Conservation (phyloP, 2,888 invertebrate genomes). For the Carcina quercana region DNA sequence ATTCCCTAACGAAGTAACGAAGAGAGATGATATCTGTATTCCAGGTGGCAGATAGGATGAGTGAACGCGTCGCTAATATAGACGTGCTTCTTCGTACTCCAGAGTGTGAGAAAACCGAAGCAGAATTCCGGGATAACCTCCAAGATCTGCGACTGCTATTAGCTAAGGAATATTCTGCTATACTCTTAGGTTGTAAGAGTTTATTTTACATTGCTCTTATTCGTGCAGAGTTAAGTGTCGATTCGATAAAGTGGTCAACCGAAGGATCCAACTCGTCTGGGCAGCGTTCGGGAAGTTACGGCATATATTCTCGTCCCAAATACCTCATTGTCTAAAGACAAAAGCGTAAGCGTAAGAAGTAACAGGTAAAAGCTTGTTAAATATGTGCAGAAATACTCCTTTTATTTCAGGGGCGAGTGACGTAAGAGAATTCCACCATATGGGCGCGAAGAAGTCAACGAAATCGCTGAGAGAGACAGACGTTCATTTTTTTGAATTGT, state of each 20-base stretch:
- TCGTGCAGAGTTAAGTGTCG: not conserved
- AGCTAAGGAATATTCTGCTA: slow-evolving; percentile 75
- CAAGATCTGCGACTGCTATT: slow-evolving; percentile 74
- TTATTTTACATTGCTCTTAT: not conserved
- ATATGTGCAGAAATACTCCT: not conserved
- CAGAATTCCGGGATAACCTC: slow-evolving; percentile 68
- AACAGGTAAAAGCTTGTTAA: not conserved
- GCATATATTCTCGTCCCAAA: not conserved
- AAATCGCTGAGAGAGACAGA: slow-evolving; percentile 78
- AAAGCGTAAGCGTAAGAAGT: not conserved
- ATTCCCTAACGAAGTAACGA: no score
- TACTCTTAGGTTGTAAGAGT: slow-evolving; percentile 62
- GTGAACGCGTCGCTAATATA: no score
- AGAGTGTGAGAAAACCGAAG: slow-evolving; percentile 58
- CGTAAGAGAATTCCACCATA: slow-evolving; percentile 74
- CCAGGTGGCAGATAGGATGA: no score
- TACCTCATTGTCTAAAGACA: not conserved
- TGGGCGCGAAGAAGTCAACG: slow-evolving; percentile 70
- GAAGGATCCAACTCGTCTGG: not conserved
- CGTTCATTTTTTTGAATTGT: slow-evolving; percentile 73
- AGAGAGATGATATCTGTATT: no score
- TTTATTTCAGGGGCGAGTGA: slow-evolving; percentile 60
- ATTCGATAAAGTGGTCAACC: not conserved
- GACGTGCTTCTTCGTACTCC: slow-evolving; percentile 55
- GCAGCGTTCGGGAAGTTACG: not conserved